phyloP scores from a whole-genome alignment of 2,888 invertebrate species.

The Steinernema scapterisci region DNA sequence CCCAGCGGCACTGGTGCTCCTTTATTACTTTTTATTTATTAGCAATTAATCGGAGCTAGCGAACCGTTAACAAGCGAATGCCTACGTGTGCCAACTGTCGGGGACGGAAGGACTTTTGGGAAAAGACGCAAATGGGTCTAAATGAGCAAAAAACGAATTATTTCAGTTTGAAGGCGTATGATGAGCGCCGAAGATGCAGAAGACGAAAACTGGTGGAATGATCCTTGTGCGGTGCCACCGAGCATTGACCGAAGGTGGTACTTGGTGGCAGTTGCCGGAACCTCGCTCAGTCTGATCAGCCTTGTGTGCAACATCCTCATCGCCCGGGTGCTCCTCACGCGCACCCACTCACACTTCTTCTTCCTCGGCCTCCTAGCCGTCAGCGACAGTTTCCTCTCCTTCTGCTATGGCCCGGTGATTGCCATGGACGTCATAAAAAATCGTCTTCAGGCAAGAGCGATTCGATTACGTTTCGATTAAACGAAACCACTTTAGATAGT shows the following conservation, averaged over 20 bases:
- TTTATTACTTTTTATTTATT: slow-evolving; percentile 19
- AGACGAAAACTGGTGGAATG: not conserved
- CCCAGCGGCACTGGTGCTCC: slow-evolving; percentile 1
- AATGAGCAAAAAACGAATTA: not conserved
- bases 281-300: slow-evolving; percentile 49
- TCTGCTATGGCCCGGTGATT: slow-evolving; percentile 65
- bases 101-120: not conserved
- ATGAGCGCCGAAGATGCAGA: slow-evolving; percentile 4
- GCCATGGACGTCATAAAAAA: slow-evolving; percentile 66
- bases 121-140: not conserved
- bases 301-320: slow-evolving; percentile 48
- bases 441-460: slow-evolving; percentile 46
- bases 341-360: slow-evolving; percentile 61
- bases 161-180: slow-evolving; percentile 3
- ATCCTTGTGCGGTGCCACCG: slow-evolving; percentile 16
- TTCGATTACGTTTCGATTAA: not conserved
- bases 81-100: not conserved
- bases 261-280: slow-evolving; percentile 62
- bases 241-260: slow-evolving; percentile 55
- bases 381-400: slow-evolving; percentile 62
- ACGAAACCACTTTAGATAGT: slow-evolving; percentile 43
- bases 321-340: slow-evolving; percentile 55
- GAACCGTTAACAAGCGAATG: not conserved
- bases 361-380: slow-evolving; percentile 64
- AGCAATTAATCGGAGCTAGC: slow-evolving; percentile 13